Evolutionary conservation across 2,797 vertebrate genomes (phyloP).

Genomic region (Microctenopoma steveboyesi): DNA sequence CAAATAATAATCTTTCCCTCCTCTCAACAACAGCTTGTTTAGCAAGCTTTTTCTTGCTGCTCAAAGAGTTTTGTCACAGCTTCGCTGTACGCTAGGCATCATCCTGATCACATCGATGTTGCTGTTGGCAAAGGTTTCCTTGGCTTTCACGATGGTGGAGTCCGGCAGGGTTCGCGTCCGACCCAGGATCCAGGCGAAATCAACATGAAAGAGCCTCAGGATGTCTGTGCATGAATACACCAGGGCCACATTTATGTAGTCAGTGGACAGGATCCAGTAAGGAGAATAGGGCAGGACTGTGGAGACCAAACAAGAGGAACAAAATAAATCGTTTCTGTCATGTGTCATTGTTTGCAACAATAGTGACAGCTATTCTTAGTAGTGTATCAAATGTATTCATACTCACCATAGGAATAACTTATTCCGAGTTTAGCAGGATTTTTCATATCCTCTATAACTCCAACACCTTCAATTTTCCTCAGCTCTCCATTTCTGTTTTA

Average conservation of each 20-base stretch:
- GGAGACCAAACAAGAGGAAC: not conserved
- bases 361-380: not conserved
- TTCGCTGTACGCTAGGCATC: conserved; percentile 84
- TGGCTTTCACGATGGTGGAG: conserved; percentile 81
- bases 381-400: not conserved
- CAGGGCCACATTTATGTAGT: conserved; percentile 88
- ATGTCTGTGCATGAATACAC: conserved; percentile 92
- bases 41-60: not conserved
- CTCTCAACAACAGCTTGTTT: conserved; percentile 24
- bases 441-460: conserved; percentile 82
- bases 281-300: conserved; percentile 89
- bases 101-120: conserved; percentile 86
- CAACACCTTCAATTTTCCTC: conserved; percentile 85
- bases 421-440: conserved; percentile 90
- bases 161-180: conserved; percentile 85
- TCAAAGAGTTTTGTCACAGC: conserved; percentile 81
- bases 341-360: not conserved
- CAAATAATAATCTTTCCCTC: conserved; percentile 13
- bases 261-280: conserved; percentile 92
- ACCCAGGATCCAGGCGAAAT: conserved; percentile 90
- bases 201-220: conserved; percentile 88
- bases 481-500: conserved; percentile 84
- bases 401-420: conserved; percentile 89
- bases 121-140: conserved; percentile 82
- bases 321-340: not conserved